Conservation (phyloP, 1,140 invertebrate species). For the Sarcophaga bullata region DNA sequence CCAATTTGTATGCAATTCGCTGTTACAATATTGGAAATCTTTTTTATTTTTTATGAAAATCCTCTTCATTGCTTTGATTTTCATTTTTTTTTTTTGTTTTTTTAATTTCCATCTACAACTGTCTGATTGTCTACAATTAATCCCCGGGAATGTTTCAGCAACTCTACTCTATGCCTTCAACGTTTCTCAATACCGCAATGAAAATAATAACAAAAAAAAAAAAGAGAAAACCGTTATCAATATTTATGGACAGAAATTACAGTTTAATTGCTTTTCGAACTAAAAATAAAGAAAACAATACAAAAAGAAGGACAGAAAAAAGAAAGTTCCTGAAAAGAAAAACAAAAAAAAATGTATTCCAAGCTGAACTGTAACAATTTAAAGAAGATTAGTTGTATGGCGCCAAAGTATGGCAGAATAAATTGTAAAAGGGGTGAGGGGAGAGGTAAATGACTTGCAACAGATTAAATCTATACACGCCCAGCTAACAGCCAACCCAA, state of each 20-base stretch:
- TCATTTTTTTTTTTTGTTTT: background rate
- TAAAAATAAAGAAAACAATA: no score
- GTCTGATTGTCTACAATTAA: slow-evolving; percentile 39
- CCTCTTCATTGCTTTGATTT: background rate
- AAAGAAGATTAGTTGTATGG: background rate
- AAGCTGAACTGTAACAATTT: background rate
- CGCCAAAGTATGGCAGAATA: no score
- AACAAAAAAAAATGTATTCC: background rate
- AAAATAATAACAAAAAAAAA: background rate
- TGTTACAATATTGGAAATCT: slow-evolving; percentile 27
- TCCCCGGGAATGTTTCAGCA: slow-evolving; percentile 1
- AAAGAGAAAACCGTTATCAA: slow-evolving; percentile 23
- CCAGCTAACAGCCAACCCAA: background rate
- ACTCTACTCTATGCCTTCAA: background rate
- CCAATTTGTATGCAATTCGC: slow-evolving; percentile 39
- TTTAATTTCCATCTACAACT: slow-evolving; percentile 24
- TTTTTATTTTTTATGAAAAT: slow-evolving; percentile 1
- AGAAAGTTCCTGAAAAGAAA: no score
- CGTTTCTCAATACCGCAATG: no score
- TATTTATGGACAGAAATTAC: slow-evolving; percentile 40
- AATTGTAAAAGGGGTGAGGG: background rate
- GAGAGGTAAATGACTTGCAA: background rate
- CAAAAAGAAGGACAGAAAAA: no score
- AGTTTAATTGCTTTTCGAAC: slow-evolving; percentile 38
- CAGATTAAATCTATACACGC: background rate